These are phyloP conservation scores for Promerops cafer DNA, from an alignment of 2,113 vertebrate species.

Conservation along the genomic window DNA sequence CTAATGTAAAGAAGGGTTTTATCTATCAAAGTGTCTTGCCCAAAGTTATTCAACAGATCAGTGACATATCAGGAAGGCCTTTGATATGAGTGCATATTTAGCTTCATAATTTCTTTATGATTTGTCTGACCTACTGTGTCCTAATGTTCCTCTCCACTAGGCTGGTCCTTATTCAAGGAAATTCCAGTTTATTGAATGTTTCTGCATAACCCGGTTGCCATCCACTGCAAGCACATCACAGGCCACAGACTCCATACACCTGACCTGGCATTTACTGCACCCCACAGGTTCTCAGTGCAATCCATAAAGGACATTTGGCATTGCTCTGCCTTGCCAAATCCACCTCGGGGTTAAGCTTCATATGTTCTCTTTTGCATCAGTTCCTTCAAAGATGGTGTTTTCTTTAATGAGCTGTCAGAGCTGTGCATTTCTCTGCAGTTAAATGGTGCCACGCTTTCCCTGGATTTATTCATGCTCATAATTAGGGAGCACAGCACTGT, in stretches of 20 bases:
- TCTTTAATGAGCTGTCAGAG: conserved; percentile 66
- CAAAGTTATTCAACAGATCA: not conserved
- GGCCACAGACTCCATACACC: conserved; percentile 18
- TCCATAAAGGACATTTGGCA: conserved; percentile 62
- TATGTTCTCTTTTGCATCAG: conserved; percentile 67
- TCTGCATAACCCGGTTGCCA: not conserved
- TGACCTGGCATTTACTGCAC: conserved; percentile 48
- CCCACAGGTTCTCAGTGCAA: not conserved
- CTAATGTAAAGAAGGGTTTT: not conserved
- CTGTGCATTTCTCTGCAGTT: conserved; percentile 19
- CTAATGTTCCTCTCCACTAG: not conserved
- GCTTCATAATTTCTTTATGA: not conserved
- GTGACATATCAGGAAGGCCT: not conserved
- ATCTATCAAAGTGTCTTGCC: not conserved
- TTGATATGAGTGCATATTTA: not conserved
- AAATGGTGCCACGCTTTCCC: not conserved
- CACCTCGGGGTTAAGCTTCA: conserved; percentile 60
- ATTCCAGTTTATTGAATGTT: not conserved
- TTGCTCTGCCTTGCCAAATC: conserved; percentile 57
- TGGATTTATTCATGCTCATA: not conserved
- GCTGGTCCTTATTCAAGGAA: not conserved
- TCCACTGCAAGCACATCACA: conserved; percentile 11
- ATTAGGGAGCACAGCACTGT: not conserved
- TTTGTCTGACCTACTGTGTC: not conserved
- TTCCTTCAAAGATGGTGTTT: conserved; percentile 63